Percentiles rank a stretch among this genome's conserved stretches.
These are phyloP conservation scores for Leptoclinus maculatus DNA, from an alignment of 2,797 vertebrate genomes.

Conservation along the genomic window DNA sequence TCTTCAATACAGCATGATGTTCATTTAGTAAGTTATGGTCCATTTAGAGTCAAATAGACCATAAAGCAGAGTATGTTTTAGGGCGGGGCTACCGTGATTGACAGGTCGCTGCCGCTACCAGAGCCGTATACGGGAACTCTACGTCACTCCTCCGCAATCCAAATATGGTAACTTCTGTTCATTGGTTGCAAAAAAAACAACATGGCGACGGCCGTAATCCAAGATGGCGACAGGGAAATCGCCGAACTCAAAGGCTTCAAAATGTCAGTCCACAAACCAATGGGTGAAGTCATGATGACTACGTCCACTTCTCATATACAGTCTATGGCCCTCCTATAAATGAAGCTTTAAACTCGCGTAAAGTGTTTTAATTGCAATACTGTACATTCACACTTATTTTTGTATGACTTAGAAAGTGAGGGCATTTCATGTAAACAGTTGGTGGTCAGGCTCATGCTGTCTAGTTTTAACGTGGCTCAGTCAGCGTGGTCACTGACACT, in stretches of 20 bases:
- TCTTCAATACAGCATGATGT: no score
- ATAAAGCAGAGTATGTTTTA: no score
- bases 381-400: neutral
- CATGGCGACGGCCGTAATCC: neutral
- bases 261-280: no score
- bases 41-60: no score
- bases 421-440: neutral
- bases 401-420: neutral
- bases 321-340: neutral
- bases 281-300: neutral
- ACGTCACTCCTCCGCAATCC: no score
- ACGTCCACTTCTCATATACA: neutral
- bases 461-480: neutral
- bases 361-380: neutral
- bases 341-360: neutral
- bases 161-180: no score
- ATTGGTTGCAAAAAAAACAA: neutral
- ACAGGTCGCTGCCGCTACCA: no score
- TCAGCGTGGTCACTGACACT: neutral
- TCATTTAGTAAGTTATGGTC: no score
- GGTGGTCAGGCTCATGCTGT: neutral
- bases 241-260: neutral
- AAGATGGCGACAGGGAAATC: neutral
- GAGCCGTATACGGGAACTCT: no score
- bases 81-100: no score